Conservation (phyloP, 2,888 invertebrate genomes). For the Sinhomidia bicolor region DNA sequence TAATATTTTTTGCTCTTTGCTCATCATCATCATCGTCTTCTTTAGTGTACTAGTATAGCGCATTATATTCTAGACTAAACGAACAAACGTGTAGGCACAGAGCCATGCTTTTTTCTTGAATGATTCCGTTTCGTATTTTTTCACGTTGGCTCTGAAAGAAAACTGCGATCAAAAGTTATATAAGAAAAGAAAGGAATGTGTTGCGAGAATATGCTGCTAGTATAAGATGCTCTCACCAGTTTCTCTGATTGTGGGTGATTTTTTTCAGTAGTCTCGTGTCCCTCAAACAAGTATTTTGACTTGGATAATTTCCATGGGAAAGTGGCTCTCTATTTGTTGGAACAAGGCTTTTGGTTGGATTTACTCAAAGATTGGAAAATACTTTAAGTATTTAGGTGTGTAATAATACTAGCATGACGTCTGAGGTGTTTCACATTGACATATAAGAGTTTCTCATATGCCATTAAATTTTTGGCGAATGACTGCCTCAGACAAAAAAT, state of each 20-base stretch:
- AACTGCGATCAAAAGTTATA: not conserved
- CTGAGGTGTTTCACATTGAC: not conserved
- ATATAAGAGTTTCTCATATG: not conserved
- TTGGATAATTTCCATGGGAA: not conserved
- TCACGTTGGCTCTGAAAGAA: not conserved
- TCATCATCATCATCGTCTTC: not conserved
- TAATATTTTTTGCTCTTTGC: not conserved
- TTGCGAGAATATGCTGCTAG: too few species aligned
- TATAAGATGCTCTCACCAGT: slow-evolving; percentile 7
- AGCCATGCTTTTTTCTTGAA: not conserved
- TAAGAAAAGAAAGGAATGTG: not conserved
- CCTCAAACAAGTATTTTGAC: slow-evolving; percentile 9
- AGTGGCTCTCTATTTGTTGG: slow-evolving; percentile 6
- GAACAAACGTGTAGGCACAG: not conserved
- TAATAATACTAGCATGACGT: too few species aligned
- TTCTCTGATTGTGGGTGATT: slow-evolving; percentile 21
- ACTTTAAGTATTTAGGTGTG: too few species aligned
- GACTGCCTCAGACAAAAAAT: too few species aligned
- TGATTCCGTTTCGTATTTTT: not conserved
- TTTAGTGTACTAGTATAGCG: not conserved
- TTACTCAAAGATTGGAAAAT: not conserved
- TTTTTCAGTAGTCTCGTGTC: slow-evolving; percentile 43
- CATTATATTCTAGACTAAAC: not conserved
- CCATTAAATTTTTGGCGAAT: too few species aligned
- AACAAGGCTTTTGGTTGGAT: not conserved